Conservation (phyloP, 1,140 invertebrate species). For the Bombus soroeensis region DNA sequence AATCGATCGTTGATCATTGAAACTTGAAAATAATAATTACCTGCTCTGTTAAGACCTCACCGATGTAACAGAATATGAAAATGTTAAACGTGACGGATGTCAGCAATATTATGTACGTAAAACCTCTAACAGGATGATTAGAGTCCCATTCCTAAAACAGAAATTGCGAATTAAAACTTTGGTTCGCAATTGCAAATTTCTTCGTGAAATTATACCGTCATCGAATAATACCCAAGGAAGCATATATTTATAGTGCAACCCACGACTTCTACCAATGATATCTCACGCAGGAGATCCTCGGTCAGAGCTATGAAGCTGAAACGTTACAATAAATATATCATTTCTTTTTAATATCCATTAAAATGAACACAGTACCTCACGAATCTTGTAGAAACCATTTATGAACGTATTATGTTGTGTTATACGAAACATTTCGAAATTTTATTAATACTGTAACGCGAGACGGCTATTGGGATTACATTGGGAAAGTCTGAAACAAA, state of each 20-base stretch:
- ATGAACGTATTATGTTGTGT: not conserved
- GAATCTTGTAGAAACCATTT: not conserved
- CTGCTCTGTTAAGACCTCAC: constrained; percentile 67
- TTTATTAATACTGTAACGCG: not conserved
- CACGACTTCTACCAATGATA: constrained; percentile 72
- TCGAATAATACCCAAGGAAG: constrained; percentile 71
- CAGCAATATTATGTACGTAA: constrained; percentile 53
- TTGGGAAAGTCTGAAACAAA: no score
- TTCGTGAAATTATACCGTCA: constrained; percentile 58
- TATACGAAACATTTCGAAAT: not conserved
- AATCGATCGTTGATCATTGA: not conserved
- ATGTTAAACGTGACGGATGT: constrained; percentile 66
- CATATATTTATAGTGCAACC: constrained; percentile 74
- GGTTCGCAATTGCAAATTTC: not conserved
- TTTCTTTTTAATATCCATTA: not conserved
- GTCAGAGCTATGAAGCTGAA: constrained; percentile 65
- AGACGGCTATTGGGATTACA: no score
- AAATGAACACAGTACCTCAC: not conserved
- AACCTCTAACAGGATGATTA: constrained; percentile 14
- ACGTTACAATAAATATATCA: not conserved
- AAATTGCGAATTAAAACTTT: not conserved
- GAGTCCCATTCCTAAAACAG: constrained; percentile 66
- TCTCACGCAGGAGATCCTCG: constrained; percentile 67
- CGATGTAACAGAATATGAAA: constrained; percentile 74
- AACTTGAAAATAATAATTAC: constrained; percentile 39